A percentile compares a stretch with the other conserved stretches of the same genome.
These are phyloP conservation scores for Antennarius maculatus DNA, from an alignment of 2,797 vertebrate species.

Conservation along the genomic window DNA sequence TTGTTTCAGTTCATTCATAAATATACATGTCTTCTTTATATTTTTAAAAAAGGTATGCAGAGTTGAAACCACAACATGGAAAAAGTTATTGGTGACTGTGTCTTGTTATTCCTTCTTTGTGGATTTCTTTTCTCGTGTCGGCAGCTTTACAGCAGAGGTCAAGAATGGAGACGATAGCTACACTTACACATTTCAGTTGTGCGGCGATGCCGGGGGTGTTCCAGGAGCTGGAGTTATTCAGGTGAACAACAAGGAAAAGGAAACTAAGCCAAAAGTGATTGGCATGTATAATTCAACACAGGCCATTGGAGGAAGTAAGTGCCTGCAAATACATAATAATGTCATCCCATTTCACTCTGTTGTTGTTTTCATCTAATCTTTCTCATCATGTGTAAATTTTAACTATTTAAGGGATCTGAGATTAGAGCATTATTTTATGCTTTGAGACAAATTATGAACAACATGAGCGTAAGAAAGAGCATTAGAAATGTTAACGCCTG, in stretches of 20 bases:
- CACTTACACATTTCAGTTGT: constrained; percentile 87
- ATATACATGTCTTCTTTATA: background rate
- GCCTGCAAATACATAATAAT: background rate
- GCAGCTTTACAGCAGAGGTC: constrained; percentile 63
- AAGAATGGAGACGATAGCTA: constrained; percentile 67
- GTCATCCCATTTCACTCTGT: background rate
- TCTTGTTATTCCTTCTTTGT: background rate
- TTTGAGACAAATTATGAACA: background rate
- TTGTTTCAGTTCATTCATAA: too few species aligned
- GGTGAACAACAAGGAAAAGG: constrained; percentile 24
- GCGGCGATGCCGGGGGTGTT: constrained; percentile 82
- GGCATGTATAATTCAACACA: constrained; percentile 86
- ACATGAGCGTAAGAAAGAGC: background rate
- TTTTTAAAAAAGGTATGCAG: too few species aligned
- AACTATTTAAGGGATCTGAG: background rate
- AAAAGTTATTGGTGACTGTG: too few species aligned
- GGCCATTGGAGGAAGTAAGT: constrained; percentile 89
- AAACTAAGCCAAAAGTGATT: constrained; percentile 66
- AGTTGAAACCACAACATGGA: too few species aligned
- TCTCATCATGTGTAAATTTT: background rate
- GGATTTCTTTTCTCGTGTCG: constrained; percentile 23
- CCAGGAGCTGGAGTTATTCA: constrained; percentile 87
- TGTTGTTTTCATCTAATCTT: background rate
- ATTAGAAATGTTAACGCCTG: background rate
- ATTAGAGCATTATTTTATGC: background rate